Base-by-base conservation (phyloP, 2,888 invertebrate genomes). In the Caenorhabditis angaria region DNA sequence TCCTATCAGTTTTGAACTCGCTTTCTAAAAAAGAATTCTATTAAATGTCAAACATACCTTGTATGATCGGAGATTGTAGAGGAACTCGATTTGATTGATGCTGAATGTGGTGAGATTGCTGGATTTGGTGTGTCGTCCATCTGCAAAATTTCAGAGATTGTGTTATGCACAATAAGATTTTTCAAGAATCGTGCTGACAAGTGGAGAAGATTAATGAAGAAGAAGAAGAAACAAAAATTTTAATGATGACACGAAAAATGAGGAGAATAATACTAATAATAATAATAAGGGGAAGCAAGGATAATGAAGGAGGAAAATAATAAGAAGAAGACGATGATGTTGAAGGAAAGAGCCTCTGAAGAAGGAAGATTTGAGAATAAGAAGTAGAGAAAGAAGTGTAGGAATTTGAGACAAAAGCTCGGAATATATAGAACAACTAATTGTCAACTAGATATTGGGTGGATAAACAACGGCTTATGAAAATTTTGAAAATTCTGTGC, bases 51-150 rank as follows among this genome's bases (percentile, higher is more conserved):
- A 62, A 75, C 74, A 50, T 20, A 82, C 82, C 82, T 82, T 14
- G 82, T 82, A 61, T 82, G 80, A 48, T 82, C 80, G 2, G 82
- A 82, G 12, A 75, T 76, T 25, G 74, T 76, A 56, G 76, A 76
- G 4, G 78, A 77, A 58, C 76, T 80, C 28, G 78, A 78, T 55
- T 80, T 79, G 66, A 80, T 64, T 6, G 82, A 79, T n/a, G 74
- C 76, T 51, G 67, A 74, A 60, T 76, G 77, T 6, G 78, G 80
- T 6, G 78, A 78, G 22, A 70, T 69, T 14, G 75, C 76, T 54
- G 76, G 70, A 58, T 75, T 69, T 56, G 70, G 76, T 48, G 70
- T 74, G 53, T 76, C 76, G 64, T 76, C 72, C 74, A 78, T 77
- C 70, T 67, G 70, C 48, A 64, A 67, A 55, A 25, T 60, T n/a